phyloP scores from a whole-genome alignment of 1,140 invertebrate genomes.

The Caenorhabditis inopinata region DNA sequence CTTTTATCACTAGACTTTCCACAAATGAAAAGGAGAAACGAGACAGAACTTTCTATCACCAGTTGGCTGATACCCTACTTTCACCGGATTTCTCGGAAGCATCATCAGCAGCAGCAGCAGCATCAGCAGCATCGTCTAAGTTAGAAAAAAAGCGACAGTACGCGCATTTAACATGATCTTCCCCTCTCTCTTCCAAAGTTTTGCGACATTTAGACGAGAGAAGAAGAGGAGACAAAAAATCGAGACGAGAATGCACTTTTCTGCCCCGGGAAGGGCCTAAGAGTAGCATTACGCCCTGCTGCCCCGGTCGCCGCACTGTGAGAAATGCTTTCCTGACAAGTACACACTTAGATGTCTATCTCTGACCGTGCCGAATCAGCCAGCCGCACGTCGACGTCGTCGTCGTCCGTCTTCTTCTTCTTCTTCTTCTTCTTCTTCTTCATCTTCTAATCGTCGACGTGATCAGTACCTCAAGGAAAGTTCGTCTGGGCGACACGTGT shows the following conservation, averaged over 20 bases:
- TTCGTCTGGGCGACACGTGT: conserved; percentile 14
- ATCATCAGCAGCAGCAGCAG: conserved; percentile 10
- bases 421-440: neutral
- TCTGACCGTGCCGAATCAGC: conserved; percentile 1
- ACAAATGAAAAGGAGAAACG: conserved; percentile 1
- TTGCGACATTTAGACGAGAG: neutral
- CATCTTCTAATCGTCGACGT: conserved; percentile 5
- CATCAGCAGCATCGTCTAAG: no score
- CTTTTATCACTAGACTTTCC: neutral
- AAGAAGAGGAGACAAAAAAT: neutral
- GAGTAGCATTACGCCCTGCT: neutral
- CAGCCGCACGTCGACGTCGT: conserved; percentile 2
- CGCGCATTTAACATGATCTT: neutral
- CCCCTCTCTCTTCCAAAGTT: neutral
- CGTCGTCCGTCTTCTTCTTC: neutral
- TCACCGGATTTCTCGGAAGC: conserved; percentile 8
- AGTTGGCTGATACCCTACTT: conserved; percentile 5
- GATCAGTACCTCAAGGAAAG: neutral
- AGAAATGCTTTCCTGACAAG: conserved; percentile 4
- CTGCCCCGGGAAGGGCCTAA: neutral
- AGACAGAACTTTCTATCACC: conserved; percentile 13
- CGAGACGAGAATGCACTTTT: conserved; percentile 6
- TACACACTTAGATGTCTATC: conserved; percentile 30
- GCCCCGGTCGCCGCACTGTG: neutral
- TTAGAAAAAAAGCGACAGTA: neutral